Base-by-base conservation (phyloP, 2,888 invertebrate species). In the Nemapogon koenigi region DNA sequence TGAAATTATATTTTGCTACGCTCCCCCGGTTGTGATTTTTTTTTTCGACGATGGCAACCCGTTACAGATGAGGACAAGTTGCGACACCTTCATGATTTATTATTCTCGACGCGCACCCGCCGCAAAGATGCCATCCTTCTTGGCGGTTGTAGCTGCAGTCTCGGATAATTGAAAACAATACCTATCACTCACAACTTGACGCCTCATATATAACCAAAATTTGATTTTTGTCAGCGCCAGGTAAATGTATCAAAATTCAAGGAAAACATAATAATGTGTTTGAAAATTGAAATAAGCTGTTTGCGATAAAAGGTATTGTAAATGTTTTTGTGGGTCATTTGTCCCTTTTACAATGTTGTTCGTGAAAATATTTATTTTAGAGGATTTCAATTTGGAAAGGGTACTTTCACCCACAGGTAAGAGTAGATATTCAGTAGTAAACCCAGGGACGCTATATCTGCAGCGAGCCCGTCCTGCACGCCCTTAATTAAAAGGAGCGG, bases 1-100 rank as follows among this genome's bases (percentile, higher is more conserved):
- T 73, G 60, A 72, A 73, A 76, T 75, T 73, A 73, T 76, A 73
- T 75, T 75, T 73, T 69, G 64, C 62, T 65, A 69, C 64, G n/a
- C n/a, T n/a, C 66, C 62, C 62, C 57, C 59, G 63, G 59, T 64
- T 67, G 66, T 63, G 62, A 62, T 69, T 70, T 70, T 67, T 32
- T 32, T 16, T 67, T 62, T 53, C 58, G 52, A 55, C 35, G 40
- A 50, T 52, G 57, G 61, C 63, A 71, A 69, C 67, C 70, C 71
- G 70, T 73, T 73, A 57, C 52, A 26, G 41, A 37, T 30, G 62
- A 53, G 52, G 65, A 64, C 63, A 62, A 65, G 57, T 66, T 62
- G 59, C 59, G 64, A 67, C 67, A 66, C 59, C 62, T 63, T 51
- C 51, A 55, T 68, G 67, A 71, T 69, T 71, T 69, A 72, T 72